A percentile compares a stretch with the other conserved stretches of the same genome.
Evolutionary conservation across 2,113 vertebrate species (phyloP).

Genomic region (Bufo gargarizans): DNA sequence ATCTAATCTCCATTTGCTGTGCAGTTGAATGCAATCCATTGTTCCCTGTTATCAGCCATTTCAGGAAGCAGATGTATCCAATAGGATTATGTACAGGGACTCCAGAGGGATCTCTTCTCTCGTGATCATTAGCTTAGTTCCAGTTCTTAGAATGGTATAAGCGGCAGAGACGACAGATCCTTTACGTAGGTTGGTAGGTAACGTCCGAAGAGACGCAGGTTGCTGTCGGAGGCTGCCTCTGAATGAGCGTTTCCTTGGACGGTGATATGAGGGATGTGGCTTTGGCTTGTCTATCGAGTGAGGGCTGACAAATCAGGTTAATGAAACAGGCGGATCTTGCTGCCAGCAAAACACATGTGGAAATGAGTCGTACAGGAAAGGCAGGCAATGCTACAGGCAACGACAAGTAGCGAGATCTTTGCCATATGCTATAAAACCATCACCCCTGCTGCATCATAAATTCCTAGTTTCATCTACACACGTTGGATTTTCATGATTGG

Average conservation of each 20-base stretch:
- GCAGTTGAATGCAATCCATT: neutral
- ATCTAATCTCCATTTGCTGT: neutral
- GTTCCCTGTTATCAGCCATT: neutral
- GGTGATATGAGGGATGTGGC: neutral
- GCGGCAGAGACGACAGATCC: too few species aligned
- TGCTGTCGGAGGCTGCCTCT: neutral
- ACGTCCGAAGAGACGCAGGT: neutral
- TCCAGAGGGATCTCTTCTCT: neutral
- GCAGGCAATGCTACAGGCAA: slow-evolving; percentile 5
- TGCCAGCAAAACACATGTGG: neutral
- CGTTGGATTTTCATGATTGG: neutral
- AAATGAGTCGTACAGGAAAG: neutral
- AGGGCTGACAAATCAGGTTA: neutral
- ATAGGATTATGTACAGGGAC: neutral
- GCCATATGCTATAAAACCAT: slow-evolving; percentile 17
- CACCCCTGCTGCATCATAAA: neutral
- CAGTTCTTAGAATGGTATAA: neutral
- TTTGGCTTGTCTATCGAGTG: neutral
- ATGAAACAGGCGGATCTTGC: slow-evolving; percentile 6
- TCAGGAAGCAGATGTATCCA: neutral
- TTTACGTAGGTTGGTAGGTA: neutral
- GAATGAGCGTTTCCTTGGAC: neutral
- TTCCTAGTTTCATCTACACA: neutral
- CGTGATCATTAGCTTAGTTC: neutral
- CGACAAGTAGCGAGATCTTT: neutral